A percentile compares a stretch with the other conserved stretches of the same genome.
Evolutionary conservation across 2,888 invertebrate genomes (phyloP).

Genomic region (Pardosa pseudoannulata): DNA sequence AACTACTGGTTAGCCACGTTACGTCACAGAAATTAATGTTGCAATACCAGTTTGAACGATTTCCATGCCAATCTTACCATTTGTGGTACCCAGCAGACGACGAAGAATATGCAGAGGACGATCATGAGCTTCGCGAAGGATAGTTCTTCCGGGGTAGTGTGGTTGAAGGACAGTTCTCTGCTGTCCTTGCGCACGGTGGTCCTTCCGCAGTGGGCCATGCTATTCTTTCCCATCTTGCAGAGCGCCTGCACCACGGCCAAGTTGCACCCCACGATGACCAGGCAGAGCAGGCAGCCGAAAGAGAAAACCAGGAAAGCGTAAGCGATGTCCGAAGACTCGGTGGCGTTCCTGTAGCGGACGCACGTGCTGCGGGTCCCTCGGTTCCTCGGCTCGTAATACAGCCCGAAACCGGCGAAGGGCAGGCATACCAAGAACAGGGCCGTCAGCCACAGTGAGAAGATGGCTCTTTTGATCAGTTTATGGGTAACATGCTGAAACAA

Average conservation of each 20-base stretch:
- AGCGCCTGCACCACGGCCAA: conserved; percentile 87
- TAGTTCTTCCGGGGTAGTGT: conserved; percentile 86
- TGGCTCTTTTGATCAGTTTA: conserved; percentile 84
- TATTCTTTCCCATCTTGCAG: conserved; percentile 80
- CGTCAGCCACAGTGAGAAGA: conserved; percentile 84
- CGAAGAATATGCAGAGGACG: conserved; percentile 87
- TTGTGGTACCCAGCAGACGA: conserved; percentile 91
- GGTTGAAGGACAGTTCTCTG: conserved; percentile 71
- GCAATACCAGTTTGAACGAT: too few relatives aligned
- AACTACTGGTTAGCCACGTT: too few relatives aligned
- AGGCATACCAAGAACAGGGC: conserved; percentile 86
- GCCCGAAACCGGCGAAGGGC: conserved; percentile 86
- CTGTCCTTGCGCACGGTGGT: conserved; percentile 63
- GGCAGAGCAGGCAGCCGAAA: conserved; percentile 84
- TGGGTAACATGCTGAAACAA: conserved; percentile 87
- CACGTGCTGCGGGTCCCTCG: conserved; percentile 1
- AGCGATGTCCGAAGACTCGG: conserved; percentile 82
- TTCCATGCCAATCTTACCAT: conserved; percentile 85
- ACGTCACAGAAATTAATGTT: too few relatives aligned
- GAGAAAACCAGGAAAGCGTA: conserved; percentile 79
- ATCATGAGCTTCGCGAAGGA: conserved; percentile 92
- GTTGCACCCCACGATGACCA: conserved; percentile 89
- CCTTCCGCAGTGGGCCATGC: conserved; percentile 47
- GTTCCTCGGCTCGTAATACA: conserved; percentile 81
- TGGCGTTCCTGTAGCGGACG: conserved; percentile 79